phyloP scores from a whole-genome alignment of 2,113 vertebrate species.

The Numenius arquata region DNA sequence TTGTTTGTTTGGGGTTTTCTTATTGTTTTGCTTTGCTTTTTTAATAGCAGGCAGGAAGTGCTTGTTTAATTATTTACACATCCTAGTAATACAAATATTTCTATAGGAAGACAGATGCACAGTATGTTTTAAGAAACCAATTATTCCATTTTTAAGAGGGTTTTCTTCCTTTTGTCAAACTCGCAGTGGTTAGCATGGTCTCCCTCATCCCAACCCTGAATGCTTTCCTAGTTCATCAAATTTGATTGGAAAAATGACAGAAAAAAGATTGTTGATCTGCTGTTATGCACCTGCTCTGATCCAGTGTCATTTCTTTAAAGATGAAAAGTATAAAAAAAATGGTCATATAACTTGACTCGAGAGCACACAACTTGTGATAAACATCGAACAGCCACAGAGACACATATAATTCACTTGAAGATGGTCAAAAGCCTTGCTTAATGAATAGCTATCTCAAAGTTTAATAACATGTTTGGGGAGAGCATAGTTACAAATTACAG shows the following conservation, averaged over 20 bases:
- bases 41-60: not conserved
- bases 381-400: not conserved
- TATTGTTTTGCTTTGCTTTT: not conserved
- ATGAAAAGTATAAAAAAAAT: not conserved
- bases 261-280: not conserved
- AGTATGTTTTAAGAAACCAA: not conserved
- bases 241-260: not conserved
- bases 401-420: not conserved
- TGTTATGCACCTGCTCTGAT: not conserved
- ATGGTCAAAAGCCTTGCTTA: not conserved
- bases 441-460: not conserved
- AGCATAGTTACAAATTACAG: not conserved
- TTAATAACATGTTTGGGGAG: not conserved
- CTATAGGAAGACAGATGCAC: not conserved
- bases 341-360: not conserved
- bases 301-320: not conserved
- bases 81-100: constrained; percentile 18
- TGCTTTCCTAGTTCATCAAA: not conserved
- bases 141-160: not conserved
- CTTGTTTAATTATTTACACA: constrained; percentile 27
- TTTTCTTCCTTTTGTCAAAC: not conserved
- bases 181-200: fast-evolving
- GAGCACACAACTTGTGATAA: not conserved
- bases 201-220: not conserved
- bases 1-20: not conserved